phyloP scores from a whole-genome alignment of 1,140 invertebrate genomes.

The Brachionus angularis region DNA sequence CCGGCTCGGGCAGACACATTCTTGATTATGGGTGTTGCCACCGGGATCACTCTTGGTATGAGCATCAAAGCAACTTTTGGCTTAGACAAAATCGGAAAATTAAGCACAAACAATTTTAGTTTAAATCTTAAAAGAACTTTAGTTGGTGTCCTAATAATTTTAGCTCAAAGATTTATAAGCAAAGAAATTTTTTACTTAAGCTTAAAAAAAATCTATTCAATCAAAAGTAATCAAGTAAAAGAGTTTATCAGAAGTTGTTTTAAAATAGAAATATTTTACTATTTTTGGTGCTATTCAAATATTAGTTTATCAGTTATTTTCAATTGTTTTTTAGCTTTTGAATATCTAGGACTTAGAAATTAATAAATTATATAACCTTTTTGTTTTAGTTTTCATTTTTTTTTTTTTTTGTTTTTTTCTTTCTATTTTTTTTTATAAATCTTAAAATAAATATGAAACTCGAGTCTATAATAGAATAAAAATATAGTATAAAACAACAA shows the following conservation, averaged over 20 bases:
- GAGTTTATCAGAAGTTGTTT: slow-evolving; percentile 15
- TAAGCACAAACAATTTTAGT: background rate
- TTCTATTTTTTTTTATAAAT: no score
- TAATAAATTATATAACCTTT: no score
- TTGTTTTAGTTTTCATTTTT: no score
- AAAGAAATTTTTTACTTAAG: slow-evolving; percentile 2
- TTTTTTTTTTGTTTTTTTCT: no score
- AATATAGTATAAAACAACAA: no score
- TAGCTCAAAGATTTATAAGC: background rate
- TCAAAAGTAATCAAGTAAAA: background rate
- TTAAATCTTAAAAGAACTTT: background rate
- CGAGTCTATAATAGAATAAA: no score
- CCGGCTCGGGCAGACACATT: slow-evolving; percentile 36
- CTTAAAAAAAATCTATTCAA: background rate
- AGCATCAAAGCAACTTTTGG: background rate
- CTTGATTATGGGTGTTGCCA: slow-evolving; percentile 30
- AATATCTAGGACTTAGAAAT: no score
- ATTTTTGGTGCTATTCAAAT: slow-evolving; percentile 22
- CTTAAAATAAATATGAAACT: no score
- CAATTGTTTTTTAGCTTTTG: slow-evolving; percentile 20
- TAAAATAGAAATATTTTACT: slow-evolving; percentile 20
- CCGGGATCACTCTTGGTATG: slow-evolving; percentile 22
- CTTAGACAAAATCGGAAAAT: slow-evolving; percentile 1
- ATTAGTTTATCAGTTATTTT: slow-evolving; percentile 19
- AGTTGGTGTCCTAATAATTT: background rate